phyloP scores from a whole-genome alignment of 2,113 vertebrate species.

The Nestor notabilis region DNA sequence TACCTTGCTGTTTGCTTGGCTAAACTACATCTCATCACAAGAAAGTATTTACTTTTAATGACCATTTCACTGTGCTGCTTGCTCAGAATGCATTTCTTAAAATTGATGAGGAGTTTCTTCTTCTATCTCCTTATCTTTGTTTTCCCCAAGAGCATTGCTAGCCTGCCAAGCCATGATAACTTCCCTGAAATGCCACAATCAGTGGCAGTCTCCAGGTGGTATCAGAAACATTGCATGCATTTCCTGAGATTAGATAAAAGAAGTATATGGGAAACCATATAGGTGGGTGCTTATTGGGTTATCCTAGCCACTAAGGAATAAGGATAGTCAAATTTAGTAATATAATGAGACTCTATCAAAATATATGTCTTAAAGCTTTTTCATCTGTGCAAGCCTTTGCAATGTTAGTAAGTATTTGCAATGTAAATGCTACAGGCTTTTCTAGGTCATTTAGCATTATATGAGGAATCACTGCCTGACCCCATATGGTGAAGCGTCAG shows the following conservation, averaged over 20 bases:
- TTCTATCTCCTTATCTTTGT: background rate
- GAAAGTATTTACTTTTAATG: background rate
- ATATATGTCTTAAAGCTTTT: background rate
- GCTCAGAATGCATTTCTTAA: background rate
- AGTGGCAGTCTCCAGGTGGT: background rate
- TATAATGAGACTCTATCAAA: background rate
- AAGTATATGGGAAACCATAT: background rate
- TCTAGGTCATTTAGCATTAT: slow-evolving; percentile 71
- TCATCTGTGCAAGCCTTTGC: slow-evolving; percentile 23
- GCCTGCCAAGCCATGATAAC: background rate
- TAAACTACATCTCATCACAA: background rate
- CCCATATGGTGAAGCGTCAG: slow-evolving; percentile 70
- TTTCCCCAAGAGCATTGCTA: background rate
- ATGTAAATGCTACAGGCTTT: slow-evolving; percentile 64
- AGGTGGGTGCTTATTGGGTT: background rate
- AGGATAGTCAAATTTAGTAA: background rate
- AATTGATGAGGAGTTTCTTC: background rate
- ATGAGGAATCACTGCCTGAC: slow-evolving; percentile 71
- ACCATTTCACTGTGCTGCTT: background rate
- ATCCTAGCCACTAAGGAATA: background rate
- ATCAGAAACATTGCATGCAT: background rate
- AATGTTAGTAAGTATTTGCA: slow-evolving; percentile 20
- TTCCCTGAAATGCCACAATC: background rate
- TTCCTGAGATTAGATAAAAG: background rate
- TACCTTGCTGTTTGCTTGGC: background rate